These are phyloP conservation scores for Aphis gossypii DNA, from an alignment of 1,140 invertebrate species.

Conservation along the genomic window DNA sequence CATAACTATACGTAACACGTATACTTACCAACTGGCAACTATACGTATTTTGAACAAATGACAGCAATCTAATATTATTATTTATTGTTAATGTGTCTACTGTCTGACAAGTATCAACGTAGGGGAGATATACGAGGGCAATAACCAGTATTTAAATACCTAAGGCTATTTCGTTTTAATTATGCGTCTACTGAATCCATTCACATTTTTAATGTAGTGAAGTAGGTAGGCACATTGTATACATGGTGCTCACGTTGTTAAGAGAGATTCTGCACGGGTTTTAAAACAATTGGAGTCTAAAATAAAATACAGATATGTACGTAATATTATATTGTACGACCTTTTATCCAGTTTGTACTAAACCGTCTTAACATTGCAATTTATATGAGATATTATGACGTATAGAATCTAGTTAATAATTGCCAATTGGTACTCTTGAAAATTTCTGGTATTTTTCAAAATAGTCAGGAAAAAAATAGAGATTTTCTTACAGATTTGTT, in stretches of 20 bases:
- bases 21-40: neutral
- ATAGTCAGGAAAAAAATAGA: too few relatives aligned
- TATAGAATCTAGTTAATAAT: too few relatives aligned
- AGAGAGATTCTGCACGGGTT: too few relatives aligned
- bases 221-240: neutral
- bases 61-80: neutral
- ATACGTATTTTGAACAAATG: neutral
- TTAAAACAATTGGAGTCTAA: neutral
- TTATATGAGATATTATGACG: too few relatives aligned
- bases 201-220: neutral
- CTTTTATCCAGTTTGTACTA: neutral
- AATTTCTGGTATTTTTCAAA: too few relatives aligned
- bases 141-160: neutral
- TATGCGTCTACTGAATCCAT: neutral
- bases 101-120: neutral
- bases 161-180: neutral
- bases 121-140: neutral
- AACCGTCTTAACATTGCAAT: neutral
- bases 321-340: neutral
- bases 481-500: too few relatives aligned
- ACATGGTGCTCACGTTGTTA: neutral
- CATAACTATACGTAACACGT: too few relatives aligned
- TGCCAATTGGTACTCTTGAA: too few relatives aligned
- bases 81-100: neutral
- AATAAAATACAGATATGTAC: neutral